Base-by-base conservation (phyloP, 2,113 vertebrate species). In the Rattus norvegicus region DNA sequence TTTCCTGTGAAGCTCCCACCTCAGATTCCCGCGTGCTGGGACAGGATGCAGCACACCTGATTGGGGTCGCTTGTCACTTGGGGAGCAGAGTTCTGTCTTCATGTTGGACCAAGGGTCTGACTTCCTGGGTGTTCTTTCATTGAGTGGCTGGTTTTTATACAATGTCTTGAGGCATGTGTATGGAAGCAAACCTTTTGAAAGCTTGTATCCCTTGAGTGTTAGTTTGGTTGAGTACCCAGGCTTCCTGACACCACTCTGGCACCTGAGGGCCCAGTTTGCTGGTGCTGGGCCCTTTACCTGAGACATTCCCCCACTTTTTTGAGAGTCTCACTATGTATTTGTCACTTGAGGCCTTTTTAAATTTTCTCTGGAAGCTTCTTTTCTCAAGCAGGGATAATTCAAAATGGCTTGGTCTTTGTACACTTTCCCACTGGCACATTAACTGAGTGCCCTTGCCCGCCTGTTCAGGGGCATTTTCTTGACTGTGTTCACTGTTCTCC, bases 191-290 rank as follows among this genome's bases (percentile, higher is more conserved):
- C 9, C n/a, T 56, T 33, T 20, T 16, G 9, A 75, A 16, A n/a
- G 28, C 20, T 47, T 11, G 61, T 43, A 49, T 26, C 20, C 26
- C 56, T 24, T 1, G 13, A 0, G 19, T 14, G n/a, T 63, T 16
- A n/a, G 49, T 36, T 30, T 39, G 39, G 30, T 24, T 0, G 20
- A 20, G 36, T 10, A 5, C 3, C 0, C 10, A 33, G 54, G n/a
- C 80, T 8, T 17, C 47, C 22, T 22, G 10, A 30, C 56, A 8
- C 54, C 26, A 28, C 49, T 43, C 4, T 49, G 49, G 24, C 24
- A 36, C 12, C 28, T 24, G 28, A 56, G 28, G 49, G 5, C 22
- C 10, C 70, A 0, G 7, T 36, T 4, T n/a, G 24, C 16, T 56
- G 36, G 77, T 22, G 36, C 19, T 54, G 6, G 49, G 30, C 19